Evolutionary conservation across 23 tunicate genomes (phyloP).

Genomic region (Phallusia fumigata): DNA sequence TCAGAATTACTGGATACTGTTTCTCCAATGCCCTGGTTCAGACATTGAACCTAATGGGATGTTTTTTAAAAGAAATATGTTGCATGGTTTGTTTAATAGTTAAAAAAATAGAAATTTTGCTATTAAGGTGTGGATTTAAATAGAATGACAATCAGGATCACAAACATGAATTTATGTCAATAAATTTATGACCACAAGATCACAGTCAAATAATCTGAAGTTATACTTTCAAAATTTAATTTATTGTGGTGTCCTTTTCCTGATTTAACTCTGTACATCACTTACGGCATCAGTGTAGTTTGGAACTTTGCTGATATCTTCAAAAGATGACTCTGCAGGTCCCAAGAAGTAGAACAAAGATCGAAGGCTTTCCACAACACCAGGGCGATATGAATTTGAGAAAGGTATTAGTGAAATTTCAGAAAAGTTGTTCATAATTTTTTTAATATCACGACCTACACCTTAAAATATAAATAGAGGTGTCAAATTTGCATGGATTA

Average conservation of each 20-base stretch:
- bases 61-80: not conserved
- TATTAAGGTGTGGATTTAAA: not conserved
- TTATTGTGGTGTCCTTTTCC: not conserved
- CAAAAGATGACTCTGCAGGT: slow-evolving; percentile 64
- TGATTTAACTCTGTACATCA: too few relatives aligned
- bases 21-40: not conserved
- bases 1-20: too few relatives aligned
- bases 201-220: not conserved
- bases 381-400: slow-evolving; percentile 40
- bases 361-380: slow-evolving; percentile 49
- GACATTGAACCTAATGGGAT: not conserved
- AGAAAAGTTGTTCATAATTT: slow-evolving; percentile 7
- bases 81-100: not conserved
- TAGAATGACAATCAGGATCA: not conserved
- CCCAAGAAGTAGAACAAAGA: slow-evolving; percentile 56
- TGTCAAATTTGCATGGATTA: too few relatives aligned
- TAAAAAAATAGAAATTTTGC: not conserved
- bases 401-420: slow-evolving; percentile 29
- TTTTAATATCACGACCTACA: not conserved
- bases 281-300: slow-evolving; percentile 75
- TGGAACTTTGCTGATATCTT: slow-evolving; percentile 63
- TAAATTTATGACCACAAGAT: not conserved
- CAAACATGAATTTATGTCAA: not conserved
- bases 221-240: not conserved
- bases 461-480: too few relatives aligned